Percentiles rank a stretch among this genome's conserved stretches.
Evolutionary conservation across 2,113 vertebrate genomes (phyloP).

Genomic region (Charadrius vociferus): DNA sequence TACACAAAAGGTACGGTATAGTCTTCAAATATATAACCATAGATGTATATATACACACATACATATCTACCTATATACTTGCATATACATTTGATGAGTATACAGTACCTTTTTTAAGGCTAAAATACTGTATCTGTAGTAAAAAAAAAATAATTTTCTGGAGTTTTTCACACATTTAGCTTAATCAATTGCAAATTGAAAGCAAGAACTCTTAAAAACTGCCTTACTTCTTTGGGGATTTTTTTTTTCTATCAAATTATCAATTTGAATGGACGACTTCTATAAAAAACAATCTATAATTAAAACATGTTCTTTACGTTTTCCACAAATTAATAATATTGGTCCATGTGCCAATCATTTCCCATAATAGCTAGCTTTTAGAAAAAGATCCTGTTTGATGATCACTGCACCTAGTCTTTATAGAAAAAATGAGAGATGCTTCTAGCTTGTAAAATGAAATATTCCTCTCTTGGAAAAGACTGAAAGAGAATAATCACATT

Average conservation of each 20-base stretch:
- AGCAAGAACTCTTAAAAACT: background rate
- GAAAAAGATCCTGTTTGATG: background rate
- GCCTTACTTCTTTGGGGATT: background rate
- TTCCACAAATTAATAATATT: background rate
- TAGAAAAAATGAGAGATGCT: background rate
- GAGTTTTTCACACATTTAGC: background rate
- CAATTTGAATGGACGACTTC: background rate
- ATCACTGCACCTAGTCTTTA: background rate
- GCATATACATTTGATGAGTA: background rate
- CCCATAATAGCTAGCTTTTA: background rate
- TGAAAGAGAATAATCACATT: background rate
- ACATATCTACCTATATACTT: background rate
- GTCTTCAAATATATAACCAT: background rate
- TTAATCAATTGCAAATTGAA: background rate
- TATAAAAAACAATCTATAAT: background rate
- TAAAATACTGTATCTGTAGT: background rate
- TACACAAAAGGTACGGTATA: background rate
- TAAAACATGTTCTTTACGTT: background rate
- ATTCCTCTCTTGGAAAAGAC: background rate
- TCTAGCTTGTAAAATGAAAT: background rate
- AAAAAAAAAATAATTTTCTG: background rate
- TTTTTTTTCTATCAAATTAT: background rate
- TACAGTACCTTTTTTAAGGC: background rate
- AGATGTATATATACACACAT: background rate
- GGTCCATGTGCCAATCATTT: background rate